These are phyloP conservation scores for Albula goreensis DNA, from an alignment of 2,113 vertebrate species.

Conservation along the genomic window DNA sequence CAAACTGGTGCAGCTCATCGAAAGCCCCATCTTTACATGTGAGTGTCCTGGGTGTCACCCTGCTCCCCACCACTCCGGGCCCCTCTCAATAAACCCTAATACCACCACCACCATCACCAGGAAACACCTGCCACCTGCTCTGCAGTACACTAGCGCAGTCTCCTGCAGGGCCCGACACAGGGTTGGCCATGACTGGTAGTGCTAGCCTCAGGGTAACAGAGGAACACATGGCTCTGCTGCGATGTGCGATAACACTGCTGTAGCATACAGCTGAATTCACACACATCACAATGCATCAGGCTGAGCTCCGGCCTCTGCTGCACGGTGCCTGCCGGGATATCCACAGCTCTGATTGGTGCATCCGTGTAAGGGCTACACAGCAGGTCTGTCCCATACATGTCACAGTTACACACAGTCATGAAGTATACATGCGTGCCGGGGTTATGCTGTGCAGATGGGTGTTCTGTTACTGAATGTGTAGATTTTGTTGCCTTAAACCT, in stretches of 20 bases:
- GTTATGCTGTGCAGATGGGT: too few species aligned
- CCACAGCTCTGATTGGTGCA: background rate
- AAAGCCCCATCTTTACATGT: conserved; percentile 98
- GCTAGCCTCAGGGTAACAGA: background rate
- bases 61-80: background rate
- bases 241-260: background rate
- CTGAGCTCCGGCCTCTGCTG: background rate
- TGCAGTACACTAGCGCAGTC: background rate
- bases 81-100: background rate
- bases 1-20: conserved; percentile 96
- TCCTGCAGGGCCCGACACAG: background rate
- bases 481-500: too few species aligned
- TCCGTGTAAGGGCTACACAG: background rate
- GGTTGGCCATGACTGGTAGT: background rate
- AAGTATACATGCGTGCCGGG: background rate
- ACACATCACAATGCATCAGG: background rate
- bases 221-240: background rate
- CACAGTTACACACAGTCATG: background rate
- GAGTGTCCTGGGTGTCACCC: conserved; percentile 43
- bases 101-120: background rate
- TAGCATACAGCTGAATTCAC: background rate
- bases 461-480: too few species aligned
- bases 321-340: background rate
- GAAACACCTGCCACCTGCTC: background rate
- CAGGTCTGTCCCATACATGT: background rate